phyloP scores from a whole-genome alignment of 1,140 invertebrate species.

The Dreissena polymorpha region DNA sequence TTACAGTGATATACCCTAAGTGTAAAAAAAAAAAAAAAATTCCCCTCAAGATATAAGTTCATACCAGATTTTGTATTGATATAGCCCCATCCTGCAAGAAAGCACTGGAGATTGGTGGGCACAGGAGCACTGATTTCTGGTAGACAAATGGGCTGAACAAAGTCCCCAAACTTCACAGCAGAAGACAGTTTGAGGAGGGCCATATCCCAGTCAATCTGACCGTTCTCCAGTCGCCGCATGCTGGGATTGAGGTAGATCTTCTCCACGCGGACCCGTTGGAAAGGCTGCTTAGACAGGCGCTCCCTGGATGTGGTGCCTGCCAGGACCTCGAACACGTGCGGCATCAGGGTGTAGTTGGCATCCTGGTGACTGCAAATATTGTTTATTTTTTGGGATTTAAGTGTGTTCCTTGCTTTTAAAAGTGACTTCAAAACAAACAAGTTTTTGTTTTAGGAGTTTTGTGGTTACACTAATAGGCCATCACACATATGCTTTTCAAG shows the following conservation, averaged over 20 bases:
- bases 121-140: constrained; percentile 79
- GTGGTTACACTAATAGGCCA: no score
- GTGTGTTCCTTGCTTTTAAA: no score
- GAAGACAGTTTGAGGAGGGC: constrained; percentile 88
- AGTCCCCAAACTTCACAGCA: constrained; percentile 84
- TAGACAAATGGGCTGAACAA: constrained; percentile 86
- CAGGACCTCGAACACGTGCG: constrained; percentile 36
- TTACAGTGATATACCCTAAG: no score
- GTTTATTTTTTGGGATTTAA: no score
- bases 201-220: constrained; percentile 83
- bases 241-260: constrained; percentile 33
- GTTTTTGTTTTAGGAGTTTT: no score
- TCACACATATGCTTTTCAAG: no score
- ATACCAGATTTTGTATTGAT: constrained; percentile 37
- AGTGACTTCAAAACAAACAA: no score
- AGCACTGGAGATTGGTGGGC: constrained; percentile 80
- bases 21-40: no score
- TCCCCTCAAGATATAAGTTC: no score
- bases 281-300: background rate
- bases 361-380: background rate
- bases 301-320: constrained; percentile 25
- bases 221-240: constrained; percentile 11
- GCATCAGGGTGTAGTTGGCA: constrained; percentile 37
- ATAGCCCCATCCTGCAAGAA: constrained; percentile 92
- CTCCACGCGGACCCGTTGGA: constrained; percentile 31